These are phyloP conservation scores for Eugnorisma glareosa DNA, from an alignment of 2,888 invertebrate genomes.

Conservation along the genomic window DNA sequence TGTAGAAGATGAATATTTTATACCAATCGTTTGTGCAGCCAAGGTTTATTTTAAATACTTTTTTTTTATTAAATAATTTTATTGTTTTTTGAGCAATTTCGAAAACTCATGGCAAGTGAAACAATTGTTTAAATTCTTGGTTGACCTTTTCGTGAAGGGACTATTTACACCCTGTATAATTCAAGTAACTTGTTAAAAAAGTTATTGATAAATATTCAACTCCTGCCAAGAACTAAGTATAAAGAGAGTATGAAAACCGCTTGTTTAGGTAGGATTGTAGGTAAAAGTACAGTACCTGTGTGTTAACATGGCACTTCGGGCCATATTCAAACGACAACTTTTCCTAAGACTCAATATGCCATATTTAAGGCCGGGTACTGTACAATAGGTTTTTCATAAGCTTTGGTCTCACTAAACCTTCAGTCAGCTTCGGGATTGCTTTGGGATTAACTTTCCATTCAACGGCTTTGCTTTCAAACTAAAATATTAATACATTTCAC, in stretches of 20 bases:
- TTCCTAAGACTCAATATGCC: background rate
- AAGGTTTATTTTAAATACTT: background rate
- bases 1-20: conserved; percentile 26
- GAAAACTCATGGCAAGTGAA: background rate
- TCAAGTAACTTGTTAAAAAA: background rate
- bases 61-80: background rate
- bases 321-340: background rate
- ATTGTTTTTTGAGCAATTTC: too few relatives aligned
- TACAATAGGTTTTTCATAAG: conserved; percentile 52
- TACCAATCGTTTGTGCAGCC: background rate
- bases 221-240: conserved; percentile 15
- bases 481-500: conserved; percentile 45
- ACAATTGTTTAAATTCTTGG: background rate
- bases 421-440: conserved; percentile 79
- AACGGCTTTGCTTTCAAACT: conserved; percentile 77
- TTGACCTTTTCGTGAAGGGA: background rate
- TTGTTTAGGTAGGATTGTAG: conserved; percentile 37
- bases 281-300: background rate
- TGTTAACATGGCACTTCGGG: background rate
- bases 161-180: background rate
- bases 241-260: conserved; percentile 2
- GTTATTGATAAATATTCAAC: conserved; percentile 5
- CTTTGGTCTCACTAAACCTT: conserved; percentile 65
- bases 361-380: background rate
- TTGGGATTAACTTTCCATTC: conserved; percentile 75